Base-by-base conservation (phyloP, 2,113 vertebrate genomes). In the Vulpes ferrilata region DNA sequence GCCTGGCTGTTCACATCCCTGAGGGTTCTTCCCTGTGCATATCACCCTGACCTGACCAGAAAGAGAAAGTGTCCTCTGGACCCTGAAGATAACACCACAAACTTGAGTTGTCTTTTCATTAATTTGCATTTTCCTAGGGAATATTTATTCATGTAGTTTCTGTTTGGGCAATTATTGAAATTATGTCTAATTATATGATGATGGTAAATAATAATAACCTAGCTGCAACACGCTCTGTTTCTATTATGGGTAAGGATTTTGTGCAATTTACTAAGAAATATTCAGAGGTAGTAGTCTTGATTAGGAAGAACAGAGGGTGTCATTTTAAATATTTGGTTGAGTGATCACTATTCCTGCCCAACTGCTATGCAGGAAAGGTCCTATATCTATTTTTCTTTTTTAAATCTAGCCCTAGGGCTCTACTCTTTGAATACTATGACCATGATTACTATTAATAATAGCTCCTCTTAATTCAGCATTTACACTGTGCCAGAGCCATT, bases 141-240 rank as follows among this genome's bases (percentile, higher is more conserved):
- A 25, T 95, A 88, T 93, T 94, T 97, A 96, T 88, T 96, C 92
- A 81, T 53, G 53, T 73, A 91, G 88, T 93, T 81, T 88, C 87
- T 93, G 62, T 95, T 96, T 84, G 53, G 51, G 94, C 69, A 98
- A 97, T 98, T 97, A 97, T 88, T 94, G 90, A 97, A 98, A 98
- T 97, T 97, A 98, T 82, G 88, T 73, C 55, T 97, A 98, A 98
- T 98, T 98, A 96, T 22, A 43, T 92, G 67, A 59, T 71, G 86
- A 93, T 81, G 67, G 81, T 97, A 98, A 98, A 98, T 98, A 98
- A 92, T 93, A 98, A 92, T 92, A 98, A 82, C 89, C 71, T 4
- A 89, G 88, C 78, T 98, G 95, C 74, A 97, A 81, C 94, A 97
- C 30, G 90, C 80, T 79, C 94, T 97, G 92, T 96, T 98, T 90